A percentile compares a stretch with the other conserved stretches of the same genome.
Conservation (phyloP, 2,113 vertebrate genomes). For the Actenoides lindsayi region DNA sequence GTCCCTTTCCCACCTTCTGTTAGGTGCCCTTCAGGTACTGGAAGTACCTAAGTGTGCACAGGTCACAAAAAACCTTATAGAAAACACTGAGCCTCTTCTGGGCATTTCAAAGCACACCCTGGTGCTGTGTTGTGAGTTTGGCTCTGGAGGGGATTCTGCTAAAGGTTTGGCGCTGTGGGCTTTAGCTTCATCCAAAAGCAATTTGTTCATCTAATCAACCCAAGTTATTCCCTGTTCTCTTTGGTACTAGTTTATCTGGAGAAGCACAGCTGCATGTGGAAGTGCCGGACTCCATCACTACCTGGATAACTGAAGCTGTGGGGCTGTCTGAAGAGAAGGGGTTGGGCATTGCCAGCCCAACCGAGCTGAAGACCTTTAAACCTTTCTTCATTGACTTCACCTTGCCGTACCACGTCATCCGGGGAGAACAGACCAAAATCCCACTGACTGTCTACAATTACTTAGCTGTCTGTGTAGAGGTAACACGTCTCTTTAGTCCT, state of each 20-base stretch:
- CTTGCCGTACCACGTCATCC: conserved; percentile 84
- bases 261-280: conserved; percentile 83
- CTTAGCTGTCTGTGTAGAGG: conserved; percentile 83
- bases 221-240: background rate
- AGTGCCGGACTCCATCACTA: conserved; percentile 92
- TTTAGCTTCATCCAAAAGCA: background rate
- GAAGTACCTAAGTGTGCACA: background rate
- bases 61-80: background rate
- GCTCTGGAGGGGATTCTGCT: background rate
- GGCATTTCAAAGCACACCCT: background rate
- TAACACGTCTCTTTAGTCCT: conserved; percentile 12
- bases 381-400: conserved; percentile 92
- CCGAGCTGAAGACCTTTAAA: conserved; percentile 87
- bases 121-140: background rate
- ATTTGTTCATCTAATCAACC: background rate
- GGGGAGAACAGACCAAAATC: conserved; percentile 92
- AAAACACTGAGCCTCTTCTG: background rate
- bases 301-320: conserved; percentile 87
- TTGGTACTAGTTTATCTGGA: conserved; percentile 72
- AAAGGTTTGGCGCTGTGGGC: background rate
- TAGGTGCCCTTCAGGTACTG: too few species aligned
- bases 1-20: too few species aligned
- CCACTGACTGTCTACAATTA: conserved; percentile 90
- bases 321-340: conserved; percentile 81
- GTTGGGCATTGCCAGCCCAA: conserved; percentile 80